Conservation (phyloP, 2,797 vertebrate genomes). For the Oreochromis mossambicus region DNA sequence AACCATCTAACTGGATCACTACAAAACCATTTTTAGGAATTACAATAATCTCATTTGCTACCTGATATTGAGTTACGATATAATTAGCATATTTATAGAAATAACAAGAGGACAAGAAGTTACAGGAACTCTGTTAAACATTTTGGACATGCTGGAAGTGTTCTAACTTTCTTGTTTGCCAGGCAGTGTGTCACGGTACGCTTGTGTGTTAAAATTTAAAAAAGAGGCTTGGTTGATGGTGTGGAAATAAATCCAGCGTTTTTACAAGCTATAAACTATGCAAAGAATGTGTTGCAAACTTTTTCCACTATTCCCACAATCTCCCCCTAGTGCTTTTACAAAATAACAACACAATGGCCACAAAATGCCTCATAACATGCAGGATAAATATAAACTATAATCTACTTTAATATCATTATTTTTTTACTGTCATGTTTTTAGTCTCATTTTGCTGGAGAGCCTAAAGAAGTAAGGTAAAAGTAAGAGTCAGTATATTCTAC, state of each 20-base stretch:
- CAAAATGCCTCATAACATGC: conserved; percentile 29
- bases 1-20: not conserved
- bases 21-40: not conserved
- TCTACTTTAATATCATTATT: not conserved
- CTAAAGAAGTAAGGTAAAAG: not conserved
- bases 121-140: not conserved
- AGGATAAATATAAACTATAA: not conserved
- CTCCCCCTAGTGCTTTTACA: not conserved
- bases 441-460: not conserved
- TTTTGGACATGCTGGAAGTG: not conserved
- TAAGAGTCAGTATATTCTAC: not conserved
- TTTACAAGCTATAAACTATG: not conserved
- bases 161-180: not conserved
- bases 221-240: not conserved
- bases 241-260: not conserved
- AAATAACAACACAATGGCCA: not conserved
- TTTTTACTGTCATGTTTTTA: not conserved
- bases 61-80: not conserved
- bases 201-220: not conserved
- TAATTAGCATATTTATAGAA: not conserved
- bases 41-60: not conserved
- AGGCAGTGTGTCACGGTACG: not conserved
- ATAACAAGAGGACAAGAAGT: not conserved
- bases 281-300: not conserved
- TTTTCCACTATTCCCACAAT: not conserved